phyloP scores from a whole-genome alignment of 1,140 invertebrate genomes.

The Glossosoma conforme region DNA sequence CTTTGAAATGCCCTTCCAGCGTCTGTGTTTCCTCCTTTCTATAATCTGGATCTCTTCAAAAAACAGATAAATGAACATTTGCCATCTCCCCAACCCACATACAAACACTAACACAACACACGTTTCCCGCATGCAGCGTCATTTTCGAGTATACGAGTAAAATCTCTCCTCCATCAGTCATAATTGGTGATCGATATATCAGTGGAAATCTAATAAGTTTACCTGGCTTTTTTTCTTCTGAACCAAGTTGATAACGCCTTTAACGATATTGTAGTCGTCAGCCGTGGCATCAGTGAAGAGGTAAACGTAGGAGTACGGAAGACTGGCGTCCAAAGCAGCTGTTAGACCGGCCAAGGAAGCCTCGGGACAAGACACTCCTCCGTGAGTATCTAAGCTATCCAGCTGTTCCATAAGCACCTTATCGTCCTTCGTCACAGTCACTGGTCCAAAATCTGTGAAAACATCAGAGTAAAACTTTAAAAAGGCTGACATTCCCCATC shows the following conservation, averaged over 20 bases:
- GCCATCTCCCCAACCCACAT: too few species aligned
- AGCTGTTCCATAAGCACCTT: slow-evolving; percentile 54
- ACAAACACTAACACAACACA: too few species aligned
- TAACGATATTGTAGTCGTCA: slow-evolving; percentile 59
- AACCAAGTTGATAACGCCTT: slow-evolving; percentile 59
- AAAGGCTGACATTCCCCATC: too few species aligned
- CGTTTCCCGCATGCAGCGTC: too few species aligned
- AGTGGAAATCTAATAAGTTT: too few species aligned
- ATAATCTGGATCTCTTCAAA: too few species aligned
- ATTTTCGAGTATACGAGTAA: too few species aligned
- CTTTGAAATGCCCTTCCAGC: too few species aligned
- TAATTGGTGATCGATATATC: too few species aligned
- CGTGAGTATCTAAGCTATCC: slow-evolving; percentile 56
- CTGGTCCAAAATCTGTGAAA: slow-evolving; percentile 56
- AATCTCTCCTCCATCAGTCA: too few species aligned
- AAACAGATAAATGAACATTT: too few species aligned
- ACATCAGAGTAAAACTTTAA: background rate
- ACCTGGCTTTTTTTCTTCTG: slow-evolving; percentile 70
- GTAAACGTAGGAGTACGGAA: slow-evolving; percentile 66
- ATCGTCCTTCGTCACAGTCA: slow-evolving; percentile 57
- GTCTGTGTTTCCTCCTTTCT: too few species aligned
- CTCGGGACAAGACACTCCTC: slow-evolving; percentile 74
- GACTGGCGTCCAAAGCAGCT: slow-evolving; percentile 57
- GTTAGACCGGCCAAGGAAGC: slow-evolving; percentile 62
- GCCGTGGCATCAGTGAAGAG: slow-evolving; percentile 73